phyloP scores from a whole-genome alignment of 2,888 invertebrate species.

The Agrochola circellaris region DNA sequence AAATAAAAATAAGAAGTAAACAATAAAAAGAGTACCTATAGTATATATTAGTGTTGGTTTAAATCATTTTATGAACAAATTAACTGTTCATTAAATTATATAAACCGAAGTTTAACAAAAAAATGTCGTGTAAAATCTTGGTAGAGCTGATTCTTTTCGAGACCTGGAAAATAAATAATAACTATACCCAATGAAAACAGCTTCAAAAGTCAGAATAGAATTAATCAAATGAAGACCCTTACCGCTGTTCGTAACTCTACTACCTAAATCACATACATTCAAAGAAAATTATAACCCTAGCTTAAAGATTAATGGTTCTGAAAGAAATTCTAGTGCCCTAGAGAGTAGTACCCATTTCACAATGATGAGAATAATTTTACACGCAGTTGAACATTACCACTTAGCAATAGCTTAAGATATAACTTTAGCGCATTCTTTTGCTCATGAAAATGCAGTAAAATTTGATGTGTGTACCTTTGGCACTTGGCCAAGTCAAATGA shows the following conservation, averaged over 20 bases:
- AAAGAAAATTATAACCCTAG: slow-evolving; percentile 7
- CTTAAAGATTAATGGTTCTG: slow-evolving; percentile 10
- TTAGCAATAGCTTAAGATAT: neutral
- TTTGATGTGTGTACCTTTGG: too few relatives aligned
- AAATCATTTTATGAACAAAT: neutral
- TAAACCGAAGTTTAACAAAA: neutral
- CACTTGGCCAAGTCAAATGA: too few relatives aligned
- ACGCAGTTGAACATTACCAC: slow-evolving; percentile 9
- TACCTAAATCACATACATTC: neutral
- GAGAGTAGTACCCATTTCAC: slow-evolving; percentile 12
- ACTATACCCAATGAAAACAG: neutral
- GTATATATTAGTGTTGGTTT: neutral
- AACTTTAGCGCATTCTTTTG: too few relatives aligned
- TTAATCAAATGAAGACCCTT: neutral
- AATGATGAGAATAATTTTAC: slow-evolving; percentile 23
- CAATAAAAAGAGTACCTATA: neutral
- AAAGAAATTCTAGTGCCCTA: slow-evolving; percentile 13
- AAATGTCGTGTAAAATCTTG: neutral
- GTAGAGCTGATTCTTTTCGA: neutral
- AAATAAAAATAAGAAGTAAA: neutral
- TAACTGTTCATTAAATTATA: neutral
- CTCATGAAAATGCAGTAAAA: too few relatives aligned
- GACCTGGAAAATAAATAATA: neutral
- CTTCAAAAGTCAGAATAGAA: neutral
- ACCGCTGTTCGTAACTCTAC: neutral